Evolutionary conservation across 2,113 vertebrate species (phyloP).

Genomic region (Carassius auratus): DNA sequence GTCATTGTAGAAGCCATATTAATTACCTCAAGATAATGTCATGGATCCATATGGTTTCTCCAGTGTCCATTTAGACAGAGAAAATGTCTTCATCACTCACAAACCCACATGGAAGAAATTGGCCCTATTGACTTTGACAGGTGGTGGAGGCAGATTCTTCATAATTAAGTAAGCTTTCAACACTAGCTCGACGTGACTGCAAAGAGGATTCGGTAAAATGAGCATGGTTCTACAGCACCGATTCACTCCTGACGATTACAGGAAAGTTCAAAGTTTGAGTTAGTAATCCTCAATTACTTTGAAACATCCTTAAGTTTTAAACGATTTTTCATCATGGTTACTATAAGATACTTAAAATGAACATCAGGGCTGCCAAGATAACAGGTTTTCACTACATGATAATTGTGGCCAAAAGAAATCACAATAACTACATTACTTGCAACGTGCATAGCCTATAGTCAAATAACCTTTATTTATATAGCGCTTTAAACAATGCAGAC

Average conservation of each 20-base stretch:
- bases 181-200: slow-evolving; percentile 44
- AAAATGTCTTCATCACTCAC: slow-evolving; percentile 75
- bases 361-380: not conserved
- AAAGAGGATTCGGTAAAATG: slow-evolving; percentile 44
- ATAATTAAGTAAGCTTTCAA: slow-evolving; percentile 59
- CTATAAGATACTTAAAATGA: not conserved
- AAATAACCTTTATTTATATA: too few relatives aligned
- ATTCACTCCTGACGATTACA: not conserved
- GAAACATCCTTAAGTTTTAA: not conserved
- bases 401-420: not conserved
- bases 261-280: not conserved
- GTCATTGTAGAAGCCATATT: slow-evolving; percentile 81
- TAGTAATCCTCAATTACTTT: not conserved
- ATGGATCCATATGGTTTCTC: slow-evolving; percentile 79
- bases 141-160: slow-evolving; percentile 59
- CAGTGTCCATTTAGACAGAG: slow-evolving; percentile 78
- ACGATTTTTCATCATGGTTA: not conserved
- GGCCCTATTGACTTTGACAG: slow-evolving; percentile 60
- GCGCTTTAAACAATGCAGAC: too few relatives aligned
- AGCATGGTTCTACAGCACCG: not conserved
- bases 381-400: not conserved
- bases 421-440: not conserved
- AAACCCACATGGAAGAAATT: slow-evolving; percentile 54
- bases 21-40: slow-evolving; percentile 82
- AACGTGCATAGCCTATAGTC: not conserved